Conservation (phyloP, 23 tunicate species). For the Trididemnum clinides region DNA sequence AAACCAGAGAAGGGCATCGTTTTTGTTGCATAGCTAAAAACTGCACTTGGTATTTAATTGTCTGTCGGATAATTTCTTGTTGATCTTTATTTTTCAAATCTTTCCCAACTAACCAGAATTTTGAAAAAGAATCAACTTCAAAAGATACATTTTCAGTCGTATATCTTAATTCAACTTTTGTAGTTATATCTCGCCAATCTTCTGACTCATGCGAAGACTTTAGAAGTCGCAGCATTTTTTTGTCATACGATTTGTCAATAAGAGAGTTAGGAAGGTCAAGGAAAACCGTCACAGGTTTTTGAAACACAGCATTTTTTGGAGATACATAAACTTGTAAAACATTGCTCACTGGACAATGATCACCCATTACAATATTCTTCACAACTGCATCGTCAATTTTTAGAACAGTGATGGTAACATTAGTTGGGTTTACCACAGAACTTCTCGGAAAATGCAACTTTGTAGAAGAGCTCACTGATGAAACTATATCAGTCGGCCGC, state of each 20-base stretch:
- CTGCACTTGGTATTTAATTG: constrained; percentile 67
- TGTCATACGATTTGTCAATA: constrained; percentile 57
- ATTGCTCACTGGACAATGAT: constrained; percentile 35
- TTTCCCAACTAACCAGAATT: constrained; percentile 54
- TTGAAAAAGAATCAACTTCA: constrained; percentile 56
- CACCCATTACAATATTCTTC: constrained; percentile 11
- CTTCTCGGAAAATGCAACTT: constrained; percentile 45
- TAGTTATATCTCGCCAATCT: constrained; percentile 76
- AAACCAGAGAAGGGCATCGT: constrained; percentile 44
- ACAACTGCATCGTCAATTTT: constrained; percentile 30
- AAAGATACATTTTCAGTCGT: constrained; percentile 70
- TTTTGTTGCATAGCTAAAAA: constrained; percentile 81
- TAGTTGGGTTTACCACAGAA: constrained; percentile 30
- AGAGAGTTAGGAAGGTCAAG: constrained; percentile 56
- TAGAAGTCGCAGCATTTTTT: constrained; percentile 35
- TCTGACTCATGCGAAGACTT: constrained; percentile 47
- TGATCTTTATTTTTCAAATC: constrained; percentile 56
- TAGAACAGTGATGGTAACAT: constrained; percentile 49
- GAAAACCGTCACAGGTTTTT: constrained; percentile 56
- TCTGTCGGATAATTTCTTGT: constrained; percentile 51
- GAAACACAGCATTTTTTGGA: constrained; percentile 46
- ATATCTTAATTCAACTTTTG: constrained; percentile 30
- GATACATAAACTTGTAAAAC: constrained; percentile 48
- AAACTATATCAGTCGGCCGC: constrained; percentile 6
- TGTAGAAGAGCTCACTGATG: constrained; percentile 29